Conservation (phyloP, 2,797 vertebrate species). For the Taenioides sp. region DNA sequence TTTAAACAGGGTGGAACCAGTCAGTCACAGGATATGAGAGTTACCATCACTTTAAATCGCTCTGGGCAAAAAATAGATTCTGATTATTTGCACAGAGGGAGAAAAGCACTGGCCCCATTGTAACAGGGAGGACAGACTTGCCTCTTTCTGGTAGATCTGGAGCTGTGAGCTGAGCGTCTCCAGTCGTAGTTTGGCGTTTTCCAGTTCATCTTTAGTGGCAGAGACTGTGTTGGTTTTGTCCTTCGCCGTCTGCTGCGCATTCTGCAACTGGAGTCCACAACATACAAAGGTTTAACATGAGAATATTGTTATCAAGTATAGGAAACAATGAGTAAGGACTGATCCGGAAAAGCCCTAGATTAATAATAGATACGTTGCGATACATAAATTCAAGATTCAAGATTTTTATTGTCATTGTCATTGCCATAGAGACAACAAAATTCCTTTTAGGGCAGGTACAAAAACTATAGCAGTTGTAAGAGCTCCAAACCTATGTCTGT, state of each 20-base stretch:
- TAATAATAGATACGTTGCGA: too few species aligned
- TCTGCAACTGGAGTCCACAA: slow-evolving; percentile 73
- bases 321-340: background rate
- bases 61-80: background rate
- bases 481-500: too few species aligned
- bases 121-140: slow-evolving; percentile 29
- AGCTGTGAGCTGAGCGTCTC: slow-evolving; percentile 77
- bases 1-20: background rate
- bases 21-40: background rate
- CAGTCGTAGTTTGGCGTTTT: slow-evolving; percentile 61
- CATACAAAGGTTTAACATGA: background rate
- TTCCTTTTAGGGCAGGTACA: too few species aligned
- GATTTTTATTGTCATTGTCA: too few species aligned
- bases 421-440: too few species aligned
- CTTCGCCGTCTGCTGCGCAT: slow-evolving; percentile 72
- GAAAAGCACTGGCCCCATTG: background rate
- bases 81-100: background rate
- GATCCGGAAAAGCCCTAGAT: too few species aligned
- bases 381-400: too few species aligned
- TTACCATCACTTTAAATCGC: background rate
- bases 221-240: slow-evolving; percentile 69
- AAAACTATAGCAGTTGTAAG: too few species aligned
- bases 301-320: background rate
- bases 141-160: slow-evolving; percentile 75
- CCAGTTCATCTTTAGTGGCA: slow-evolving; percentile 78